Evolutionary conservation across 2,888 invertebrate species (phyloP), one percentile per base, ranked within the genome.

Genomic region (Archips crataeganus): DNA sequence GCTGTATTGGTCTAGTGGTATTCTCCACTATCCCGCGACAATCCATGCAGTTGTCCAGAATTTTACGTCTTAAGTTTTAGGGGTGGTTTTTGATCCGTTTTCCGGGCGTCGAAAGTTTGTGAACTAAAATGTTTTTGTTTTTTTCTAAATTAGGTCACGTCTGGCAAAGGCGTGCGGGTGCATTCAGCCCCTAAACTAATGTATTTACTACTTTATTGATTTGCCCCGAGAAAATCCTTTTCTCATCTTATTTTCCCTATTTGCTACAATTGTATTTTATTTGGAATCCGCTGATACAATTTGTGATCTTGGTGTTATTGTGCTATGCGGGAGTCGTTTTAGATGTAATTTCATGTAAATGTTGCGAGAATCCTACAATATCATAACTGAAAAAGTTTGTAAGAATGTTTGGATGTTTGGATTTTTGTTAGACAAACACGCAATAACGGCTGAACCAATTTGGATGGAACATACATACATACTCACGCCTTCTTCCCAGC

Each of bases 91-190:
- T 32, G 11, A 3, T n/a, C n/a, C n/a, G n/a, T n/a, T 32, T 32
- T 3, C 10, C n/a, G 32, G 1, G 10, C 9, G 0, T 8, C 2
- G 13, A 62, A 68, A 62, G 23, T 63, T 72, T 67, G 72, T 47
- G 5, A 63, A 72, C 45, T 47, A 54, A 62, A 72, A 67, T 62
- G 34, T 32, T 67, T 63, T 72, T 72, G 61, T 69, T 73, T 73
- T 23, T 74, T 69, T 74, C 64, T 54, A 74, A 74, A 74, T 74
- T 74, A 69, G 73, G 73, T 69, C 73, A 74, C 73, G 73, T 74
- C 42, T 51, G n/a, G 9, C 45, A 11, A 34, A 65, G 59, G 69
- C 69, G 69, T 64, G 45, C 11, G 71, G 71, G 66, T 66, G 67
- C 68, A 71, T 67, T 23, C 65, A 66, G 65, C 47, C 72, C 68